Evolutionary conservation across 1,140 invertebrate genomes (phyloP), one percentile per base, ranked within the genome.

Genomic region (Drosophila pandora): DNA sequence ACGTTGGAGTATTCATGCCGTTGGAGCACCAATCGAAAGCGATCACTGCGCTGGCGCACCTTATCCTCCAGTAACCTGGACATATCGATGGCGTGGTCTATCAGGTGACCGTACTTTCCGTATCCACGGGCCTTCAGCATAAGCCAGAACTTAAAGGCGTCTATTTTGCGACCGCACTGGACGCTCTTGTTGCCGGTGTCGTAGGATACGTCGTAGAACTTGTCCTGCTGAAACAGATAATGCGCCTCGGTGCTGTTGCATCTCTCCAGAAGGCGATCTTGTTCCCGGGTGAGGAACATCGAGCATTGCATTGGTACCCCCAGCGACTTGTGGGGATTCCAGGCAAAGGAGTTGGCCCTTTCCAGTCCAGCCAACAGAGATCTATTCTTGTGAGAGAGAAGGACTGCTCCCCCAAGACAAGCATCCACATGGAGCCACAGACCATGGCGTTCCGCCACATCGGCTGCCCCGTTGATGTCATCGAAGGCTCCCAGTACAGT

Each of bases 241-340:
- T 95, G 94, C 0, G 97, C 97, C 1, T 95, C 93, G 1, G 95
- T 94, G 28, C 94, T 94, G 90, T 98, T 98, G 50, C 94, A 95
- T 60, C 95, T 92, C 78, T 96, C 94, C 37, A 98, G 90, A 0
- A 95, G 76, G 6, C 43, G 32, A 37, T 94, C 94, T 79, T 94
- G 91, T 21, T 95, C 93, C 37, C 93, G 94, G 1, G 95, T 93
- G 5, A 99, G 88, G 77, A 98, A 96, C 6, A 96, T 90, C 0
- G 97, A 97, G 90, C 97, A 98, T 83, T 99, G 98, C 8, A 98
- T 93, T 0, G 97, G 96, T 4, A 94, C 96, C 2, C 97, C 97
- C 17, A 97, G 94, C 93, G 98, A 95, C 90, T 98, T 98, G 88
- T 99, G 97, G 0, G 97, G 97, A 93, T 99, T 98, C 97, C 97